Evolutionary conservation across 2,888 invertebrate genomes (phyloP), one percentile per base, ranked within the genome.

Genomic region (Anticlea derivata): DNA sequence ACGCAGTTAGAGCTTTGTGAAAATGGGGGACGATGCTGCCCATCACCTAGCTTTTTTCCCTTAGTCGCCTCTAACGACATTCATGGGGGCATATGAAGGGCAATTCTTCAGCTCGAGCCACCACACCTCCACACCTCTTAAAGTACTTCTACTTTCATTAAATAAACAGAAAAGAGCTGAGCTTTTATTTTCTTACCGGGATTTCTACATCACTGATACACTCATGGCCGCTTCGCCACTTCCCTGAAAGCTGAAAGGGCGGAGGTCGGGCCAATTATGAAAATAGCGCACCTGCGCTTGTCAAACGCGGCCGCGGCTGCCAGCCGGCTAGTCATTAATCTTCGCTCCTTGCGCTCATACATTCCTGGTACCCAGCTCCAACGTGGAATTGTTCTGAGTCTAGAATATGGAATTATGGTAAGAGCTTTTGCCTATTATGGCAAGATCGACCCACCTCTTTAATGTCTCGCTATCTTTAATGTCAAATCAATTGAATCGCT

Each of bases 261-360:
- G 75, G 74, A 75, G 83, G 85, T 86, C 81, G 84, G 83, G 82
- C 90, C 90, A 90, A 89, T 89, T 89, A 90, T 88, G 89, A 89
- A 90, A 89, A 86, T 88, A 86, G 87, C 87, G 75, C 89, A 90
- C 90, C 90, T 90, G 90, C 82, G 83, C 87, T 82, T 86, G 87
- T 87, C 90, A 86, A 88, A 86, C 84, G 83, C 81, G 81, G 78
- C 86, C 85, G 84, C 84, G 81, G 79, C 80, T 86, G 86, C 84
- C 83, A 78, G 79, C 76, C 73, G 75, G 70, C 75, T 77, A 66
- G 72, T 78, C 89, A 90, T 89, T 89, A 89, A 90, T 90, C 89
- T 89, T 86, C 77, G 72, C 79, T 85, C 81, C 84, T 87, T 86
- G 80, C 83, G 81, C 57, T 59, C 58, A 63, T 63, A 58, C 79